Percentiles rank a stretch among this genome's conserved stretches.
Conservation (phyloP, 1,140 invertebrate species). For the Physella acuta region DNA sequence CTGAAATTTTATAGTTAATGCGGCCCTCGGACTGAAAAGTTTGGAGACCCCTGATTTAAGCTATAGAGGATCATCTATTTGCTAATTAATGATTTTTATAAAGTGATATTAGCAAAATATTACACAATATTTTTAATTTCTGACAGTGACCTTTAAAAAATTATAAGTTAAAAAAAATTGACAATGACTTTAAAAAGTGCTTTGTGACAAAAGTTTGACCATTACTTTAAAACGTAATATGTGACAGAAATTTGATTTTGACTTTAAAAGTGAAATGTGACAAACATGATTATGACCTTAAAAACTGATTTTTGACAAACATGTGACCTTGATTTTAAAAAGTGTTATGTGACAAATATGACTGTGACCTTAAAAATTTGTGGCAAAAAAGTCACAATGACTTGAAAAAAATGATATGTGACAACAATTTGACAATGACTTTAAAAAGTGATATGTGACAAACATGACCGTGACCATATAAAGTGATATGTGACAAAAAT, state of each 20-base stretch:
- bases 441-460: neutral
- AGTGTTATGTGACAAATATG: neutral
- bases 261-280: neutral
- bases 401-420: neutral
- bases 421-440: neutral
- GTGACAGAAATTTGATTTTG: neutral
- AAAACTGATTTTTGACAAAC: too few species aligned
- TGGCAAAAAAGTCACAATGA: neutral
- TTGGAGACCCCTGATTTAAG: too few species aligned
- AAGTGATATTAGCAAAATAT: too few species aligned
- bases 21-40: too few species aligned
- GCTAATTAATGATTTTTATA: too few species aligned
- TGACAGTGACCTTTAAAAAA: too few species aligned
- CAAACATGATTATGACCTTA: too few species aligned
- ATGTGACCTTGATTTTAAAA: neutral
- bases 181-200: neutral
- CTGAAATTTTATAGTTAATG: too few species aligned
- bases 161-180: too few species aligned
- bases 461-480: conserved; percentile 61
- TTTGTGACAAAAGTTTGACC: neutral
- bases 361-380: neutral
- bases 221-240: neutral
- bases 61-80: too few species aligned
- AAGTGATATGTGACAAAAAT: conserved; percentile 58
- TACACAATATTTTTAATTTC: too few species aligned